Conservation (phyloP, 1,140 invertebrate genomes). For the Cephus cinctus region DNA sequence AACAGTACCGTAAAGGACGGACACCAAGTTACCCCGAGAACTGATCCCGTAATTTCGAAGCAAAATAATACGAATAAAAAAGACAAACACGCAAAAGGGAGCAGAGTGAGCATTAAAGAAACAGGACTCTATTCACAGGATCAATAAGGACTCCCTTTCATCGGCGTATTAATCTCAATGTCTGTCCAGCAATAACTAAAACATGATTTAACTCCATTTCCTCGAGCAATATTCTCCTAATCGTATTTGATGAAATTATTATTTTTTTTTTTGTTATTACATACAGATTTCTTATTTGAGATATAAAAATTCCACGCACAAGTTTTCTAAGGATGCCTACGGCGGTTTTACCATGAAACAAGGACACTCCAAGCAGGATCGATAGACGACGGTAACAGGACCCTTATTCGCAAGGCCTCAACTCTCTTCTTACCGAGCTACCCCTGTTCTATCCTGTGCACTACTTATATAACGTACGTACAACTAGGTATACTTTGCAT, state of each 20-base stretch:
- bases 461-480: constrained; percentile 10
- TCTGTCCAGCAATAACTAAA: neutral
- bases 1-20: too few species aligned
- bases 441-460: constrained; percentile 2
- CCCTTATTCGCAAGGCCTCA: constrained; percentile 17
- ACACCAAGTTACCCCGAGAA: too few species aligned
- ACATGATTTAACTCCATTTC: neutral
- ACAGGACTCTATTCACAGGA: neutral
- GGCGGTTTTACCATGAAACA: neutral
- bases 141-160: neutral
- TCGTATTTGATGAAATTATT: neutral
- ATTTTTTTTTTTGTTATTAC: neutral
- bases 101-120: neutral
- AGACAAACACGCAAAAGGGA: neutral
- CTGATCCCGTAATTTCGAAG: neutral
- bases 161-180: neutral
- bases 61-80: neutral
- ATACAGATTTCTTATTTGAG: neutral
- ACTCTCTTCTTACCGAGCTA: constrained; percentile 10
- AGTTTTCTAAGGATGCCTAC: neutral
- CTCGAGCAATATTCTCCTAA: neutral
- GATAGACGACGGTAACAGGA: constrained; percentile 24
- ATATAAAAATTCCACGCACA: neutral
- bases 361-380: constrained; percentile 23
- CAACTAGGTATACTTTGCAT: constrained; percentile 1